Evolutionary conservation across 2,797 vertebrate genomes (phyloP).

Genomic region (Lindbergichthys nudifrons): DNA sequence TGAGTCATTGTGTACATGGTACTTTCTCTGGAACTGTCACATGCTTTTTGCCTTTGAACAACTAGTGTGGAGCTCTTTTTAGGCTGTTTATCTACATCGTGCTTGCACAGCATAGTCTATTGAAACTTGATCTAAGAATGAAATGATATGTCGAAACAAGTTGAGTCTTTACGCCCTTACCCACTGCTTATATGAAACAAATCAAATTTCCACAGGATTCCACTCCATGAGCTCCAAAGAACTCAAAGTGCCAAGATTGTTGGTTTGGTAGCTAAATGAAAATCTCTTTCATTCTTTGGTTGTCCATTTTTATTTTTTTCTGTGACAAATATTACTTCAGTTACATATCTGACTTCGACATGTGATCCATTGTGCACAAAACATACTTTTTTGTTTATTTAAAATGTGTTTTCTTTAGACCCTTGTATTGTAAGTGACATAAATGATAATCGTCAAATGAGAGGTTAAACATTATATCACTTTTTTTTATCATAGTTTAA

Average conservation of each 20-base stretch:
- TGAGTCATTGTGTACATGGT: conserved; percentile 6
- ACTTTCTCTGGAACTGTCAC: conserved; percentile 12
- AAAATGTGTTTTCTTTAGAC: neutral
- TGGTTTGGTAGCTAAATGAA: conserved; percentile 1
- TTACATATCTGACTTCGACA: neutral
- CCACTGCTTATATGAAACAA: too few relatives aligned
- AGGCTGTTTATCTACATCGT: too few relatives aligned
- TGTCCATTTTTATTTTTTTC: neutral
- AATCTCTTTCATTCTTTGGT: too few relatives aligned
- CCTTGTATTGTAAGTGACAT: neutral
- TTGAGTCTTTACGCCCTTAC: neutral
- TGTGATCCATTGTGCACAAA: neutral
- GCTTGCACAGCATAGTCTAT: neutral
- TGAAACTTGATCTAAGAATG: neutral
- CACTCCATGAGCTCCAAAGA: neutral
- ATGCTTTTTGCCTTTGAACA: neutral
- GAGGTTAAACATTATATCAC: neutral
- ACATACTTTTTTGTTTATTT: conserved; percentile 2
- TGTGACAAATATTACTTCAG: neutral
- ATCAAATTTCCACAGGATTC: neutral
- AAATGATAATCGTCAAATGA: conserved; percentile 4
- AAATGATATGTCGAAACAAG: conserved; percentile 13
- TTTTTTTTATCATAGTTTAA: neutral
- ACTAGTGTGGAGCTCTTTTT: neutral
- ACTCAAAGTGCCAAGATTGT: conserved; percentile 16